Base-by-base conservation (phyloP, 2,888 invertebrate species). In the Pinctada fucata region DNA sequence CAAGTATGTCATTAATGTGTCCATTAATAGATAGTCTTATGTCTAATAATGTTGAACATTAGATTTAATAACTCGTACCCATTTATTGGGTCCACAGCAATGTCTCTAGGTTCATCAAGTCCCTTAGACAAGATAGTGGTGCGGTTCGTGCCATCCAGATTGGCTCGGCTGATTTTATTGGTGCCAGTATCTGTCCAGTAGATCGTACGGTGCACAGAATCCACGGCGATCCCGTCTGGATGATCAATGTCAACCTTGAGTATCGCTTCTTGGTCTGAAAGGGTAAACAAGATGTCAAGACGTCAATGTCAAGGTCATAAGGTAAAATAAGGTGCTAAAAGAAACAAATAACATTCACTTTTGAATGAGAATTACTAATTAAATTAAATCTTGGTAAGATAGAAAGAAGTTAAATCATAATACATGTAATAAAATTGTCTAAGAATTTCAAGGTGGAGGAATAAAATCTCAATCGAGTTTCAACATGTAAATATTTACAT, bases 181-280 rank as follows among this genome's bases (percentile, higher is more conserved):
- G 88, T 90, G 67, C 88, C 88, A 2, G 92, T 93, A 85, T 93
- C 93, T 6, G 91, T 92, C 93, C 93, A 93, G 73, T 92, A 88
- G 4, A 91, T 83, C 64, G 88, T 81, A 16, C 84, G 75, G 5
- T 86, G 88, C n/a, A 85, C 80, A 51, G 84, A 74, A 81, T 91
- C 93, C 50, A 99, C 93, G 2, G 98, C 97, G 66, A 99, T 94
- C 70, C 99, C 99, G 93, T 99, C 99, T 47, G 99, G 99, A 98
- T 98, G 99, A 91, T 97, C 96, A 86, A 95, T 86, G 71, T 86
- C 85, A 2, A 87, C 83, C 16, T 95, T 95, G 4, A 98, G 96
- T 85, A 99, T 96, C 45, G 95, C 95, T 92, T 96, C 95, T 68
- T 98, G 94, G 92, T 97, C 88, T 16, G 96, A 95, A 52, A 70